Evolutionary conservation across 2,113 vertebrate species (phyloP).

Genomic region (Hippocampus zosterae): DNA sequence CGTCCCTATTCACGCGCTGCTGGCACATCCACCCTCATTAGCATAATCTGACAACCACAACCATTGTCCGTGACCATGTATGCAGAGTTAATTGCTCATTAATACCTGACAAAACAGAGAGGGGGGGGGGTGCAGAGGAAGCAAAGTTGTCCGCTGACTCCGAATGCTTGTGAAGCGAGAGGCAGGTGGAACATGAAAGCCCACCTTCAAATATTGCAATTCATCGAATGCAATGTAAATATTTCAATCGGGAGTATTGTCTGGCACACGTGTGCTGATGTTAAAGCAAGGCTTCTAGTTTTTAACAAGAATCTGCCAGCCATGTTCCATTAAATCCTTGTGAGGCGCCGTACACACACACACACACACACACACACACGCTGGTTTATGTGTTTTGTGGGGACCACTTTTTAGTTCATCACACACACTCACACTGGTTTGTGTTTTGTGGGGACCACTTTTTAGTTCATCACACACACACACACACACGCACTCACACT

Average conservation of each 20-base stretch:
- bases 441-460: too few species aligned
- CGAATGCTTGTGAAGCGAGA: conserved; percentile 37
- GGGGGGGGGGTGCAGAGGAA: conserved; percentile 67
- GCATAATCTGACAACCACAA: conserved; percentile 70
- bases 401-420: too few species aligned
- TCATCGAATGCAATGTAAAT: conserved; percentile 3
- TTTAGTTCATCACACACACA: conserved; percentile 17
- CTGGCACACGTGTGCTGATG: not conserved
- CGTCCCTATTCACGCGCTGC: conserved; percentile 55
- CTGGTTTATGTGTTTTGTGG: too few species aligned
- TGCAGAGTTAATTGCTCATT: conserved; percentile 74
- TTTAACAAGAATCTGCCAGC: conserved; percentile 23
- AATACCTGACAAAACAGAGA: conserved; percentile 67
- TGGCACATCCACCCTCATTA: conserved; percentile 56
- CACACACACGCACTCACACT: conserved; percentile 47
- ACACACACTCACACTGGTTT: too few species aligned
- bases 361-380: conserved; percentile 15
- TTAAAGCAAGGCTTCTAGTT: conserved; percentile 23
- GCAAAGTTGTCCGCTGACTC: conserved; percentile 40
- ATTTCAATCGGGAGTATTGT: not conserved
- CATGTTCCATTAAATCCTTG: conserved; percentile 10
- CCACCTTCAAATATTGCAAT: conserved; percentile 21
- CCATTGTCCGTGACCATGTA: conserved; percentile 67
- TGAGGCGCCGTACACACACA: not conserved
- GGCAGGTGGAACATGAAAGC: conserved; percentile 48